Base-by-base conservation (phyloP, 2,888 invertebrate species). In the Ophioninae sp. region DNA sequence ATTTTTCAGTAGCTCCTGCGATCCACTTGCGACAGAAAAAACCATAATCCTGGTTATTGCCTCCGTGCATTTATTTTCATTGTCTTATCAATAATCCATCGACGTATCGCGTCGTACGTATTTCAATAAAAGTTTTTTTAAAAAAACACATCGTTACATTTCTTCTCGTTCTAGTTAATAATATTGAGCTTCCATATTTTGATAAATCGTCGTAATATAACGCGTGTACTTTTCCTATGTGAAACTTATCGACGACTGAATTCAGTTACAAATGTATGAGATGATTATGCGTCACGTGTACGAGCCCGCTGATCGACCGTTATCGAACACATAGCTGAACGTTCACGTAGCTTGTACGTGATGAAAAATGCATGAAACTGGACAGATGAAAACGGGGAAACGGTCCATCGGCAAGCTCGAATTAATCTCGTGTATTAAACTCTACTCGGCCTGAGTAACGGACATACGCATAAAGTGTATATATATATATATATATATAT, bases 141-240 rank as follows among this genome's bases (percentile, higher is more conserved):
- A 41, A 56, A 67, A 61, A 37, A 59, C 39, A 65, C 30, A 20
- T 73, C 61, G 41, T 81, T 81, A 79, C 68, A 79, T 76, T 76
- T 81, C 37, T 56, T 81, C 30, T 84, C 75, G 58, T 61, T 81
- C 71, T 65, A 79, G 79, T 71, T 68, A 76, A 84, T 79, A 81
- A 79, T 76, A 79, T 84, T 84, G 84, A 84, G 84, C 84, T 84
- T 84, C 67, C 81, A 68, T 81, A 76, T 63, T 84, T 84, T 63
- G 64, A 75, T 81, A n/a, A n/a, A 58, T 81, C 72, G 22, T 80
- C 61, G 37, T 63, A 76, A 82, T 77, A 71, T 37, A 65, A 68
- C 58, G 64, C 72, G 71, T 69, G 51, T 30, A 30, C 3, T 30
- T 30, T 1, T 68, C 78, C 77, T 78, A 82, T 63, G 63, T 39